Conservation (phyloP, 2,888 invertebrate species). For the Nomada fucata region DNA sequence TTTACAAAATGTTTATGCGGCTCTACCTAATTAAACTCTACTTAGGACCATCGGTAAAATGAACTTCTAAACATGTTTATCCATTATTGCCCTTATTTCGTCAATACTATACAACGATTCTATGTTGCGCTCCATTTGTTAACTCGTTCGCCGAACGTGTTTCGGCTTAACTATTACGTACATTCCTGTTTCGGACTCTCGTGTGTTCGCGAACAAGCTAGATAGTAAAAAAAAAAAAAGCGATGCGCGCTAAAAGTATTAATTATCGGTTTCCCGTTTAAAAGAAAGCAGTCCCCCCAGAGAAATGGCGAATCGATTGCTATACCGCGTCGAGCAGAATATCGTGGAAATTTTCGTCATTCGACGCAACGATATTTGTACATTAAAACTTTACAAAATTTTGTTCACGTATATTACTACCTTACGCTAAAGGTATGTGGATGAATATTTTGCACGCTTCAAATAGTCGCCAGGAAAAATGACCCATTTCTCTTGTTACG, state of each 20-base stretch:
- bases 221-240: conserved; percentile 12
- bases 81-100: conserved; percentile 59
- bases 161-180: neutral
- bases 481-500: conserved; percentile 44
- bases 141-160: neutral
- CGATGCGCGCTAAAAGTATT: conserved; percentile 22
- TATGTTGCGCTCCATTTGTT: neutral
- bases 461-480: conserved; percentile 9
- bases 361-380: conserved; percentile 10
- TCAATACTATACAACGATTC: conserved; percentile 44
- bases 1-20: conserved; percentile 64
- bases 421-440: neutral
- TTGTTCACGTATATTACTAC: neutral
- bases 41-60: conserved; percentile 56
- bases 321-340: neutral
- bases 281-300: conserved; percentile 11
- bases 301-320: conserved; percentile 55
- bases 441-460: neutral
- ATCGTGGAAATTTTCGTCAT: neutral
- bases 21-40: conserved; percentile 65
- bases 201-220: conserved; percentile 12
- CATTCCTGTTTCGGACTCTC: conserved; percentile 25
- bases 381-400: conserved; percentile 1
- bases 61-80: conserved; percentile 47
- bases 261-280: neutral